phyloP scores from a whole-genome alignment of 2,113 vertebrate genomes.

The Turdus rufiventris region DNA sequence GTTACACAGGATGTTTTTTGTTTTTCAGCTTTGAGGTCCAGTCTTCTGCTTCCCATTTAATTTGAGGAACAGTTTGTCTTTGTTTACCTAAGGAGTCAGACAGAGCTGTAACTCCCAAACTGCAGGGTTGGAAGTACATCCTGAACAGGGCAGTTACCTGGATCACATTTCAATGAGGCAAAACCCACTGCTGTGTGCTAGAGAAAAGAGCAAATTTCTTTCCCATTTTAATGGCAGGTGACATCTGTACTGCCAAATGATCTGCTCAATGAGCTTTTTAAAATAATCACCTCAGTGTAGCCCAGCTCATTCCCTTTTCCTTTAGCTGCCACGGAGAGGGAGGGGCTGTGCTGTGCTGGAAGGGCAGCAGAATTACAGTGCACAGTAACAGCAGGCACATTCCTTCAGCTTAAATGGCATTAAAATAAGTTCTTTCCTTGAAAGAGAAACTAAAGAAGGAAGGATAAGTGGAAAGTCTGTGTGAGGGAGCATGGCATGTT shows the following conservation, averaged over 20 bases:
- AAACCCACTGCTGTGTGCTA: not conserved
- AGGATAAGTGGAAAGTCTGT: not conserved
- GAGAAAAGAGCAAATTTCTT: not conserved
- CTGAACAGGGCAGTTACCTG: not conserved
- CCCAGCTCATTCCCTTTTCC: not conserved
- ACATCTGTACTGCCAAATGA: not conserved
- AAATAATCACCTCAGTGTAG: not conserved
- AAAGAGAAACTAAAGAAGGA: not conserved
- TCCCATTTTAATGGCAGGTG: not conserved
- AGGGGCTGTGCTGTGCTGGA: rapidly evolving
- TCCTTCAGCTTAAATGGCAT: not conserved
- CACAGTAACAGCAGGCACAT: not conserved
- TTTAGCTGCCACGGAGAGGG: not conserved
- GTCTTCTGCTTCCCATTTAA: not conserved
- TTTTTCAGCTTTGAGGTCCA: not conserved
- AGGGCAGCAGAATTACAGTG: not conserved
- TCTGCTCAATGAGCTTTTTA: not conserved
- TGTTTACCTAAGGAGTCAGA: not conserved
- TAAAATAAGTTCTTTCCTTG: not conserved
- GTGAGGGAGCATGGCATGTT: not conserved
- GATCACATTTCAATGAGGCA: not conserved
- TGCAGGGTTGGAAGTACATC: not conserved
- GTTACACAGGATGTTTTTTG: not conserved
- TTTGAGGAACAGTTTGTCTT: not conserved
- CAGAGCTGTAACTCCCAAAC: not conserved